Evolutionary conservation across 2,113 vertebrate species (phyloP).

Genomic region (Nibea albiflora): DNA sequence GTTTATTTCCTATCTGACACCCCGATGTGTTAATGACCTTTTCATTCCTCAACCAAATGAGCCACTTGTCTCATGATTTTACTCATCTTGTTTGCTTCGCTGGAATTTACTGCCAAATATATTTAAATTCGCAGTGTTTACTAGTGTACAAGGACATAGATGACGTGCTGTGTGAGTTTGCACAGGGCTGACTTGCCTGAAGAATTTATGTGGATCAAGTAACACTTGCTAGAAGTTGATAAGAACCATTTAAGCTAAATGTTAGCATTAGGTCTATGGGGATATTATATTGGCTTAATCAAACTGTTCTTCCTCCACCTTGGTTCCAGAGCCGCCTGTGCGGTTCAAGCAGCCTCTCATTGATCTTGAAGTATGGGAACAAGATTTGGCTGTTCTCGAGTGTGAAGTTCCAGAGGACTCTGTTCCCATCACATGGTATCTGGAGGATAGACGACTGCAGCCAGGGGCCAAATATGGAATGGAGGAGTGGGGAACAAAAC

Average conservation of each 20-base stretch:
- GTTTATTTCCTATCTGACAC: constrained; percentile 78
- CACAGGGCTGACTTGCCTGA: background rate
- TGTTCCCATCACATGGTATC: constrained; percentile 94
- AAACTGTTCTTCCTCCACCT: constrained; percentile 38
- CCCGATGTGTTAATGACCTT: constrained; percentile 69
- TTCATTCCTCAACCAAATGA: constrained; percentile 68
- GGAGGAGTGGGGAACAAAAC: constrained; percentile 91
- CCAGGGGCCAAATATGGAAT: constrained; percentile 96
- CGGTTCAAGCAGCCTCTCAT: constrained; percentile 91
- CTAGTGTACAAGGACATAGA: background rate
- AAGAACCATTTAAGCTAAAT: background rate
- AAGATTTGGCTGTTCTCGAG: constrained; percentile 92
- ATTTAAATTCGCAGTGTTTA: constrained; percentile 54
- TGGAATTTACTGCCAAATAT: constrained; percentile 64
- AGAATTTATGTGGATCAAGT: background rate
- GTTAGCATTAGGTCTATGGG: background rate
- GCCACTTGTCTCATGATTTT: constrained; percentile 69
- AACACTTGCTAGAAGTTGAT: background rate
- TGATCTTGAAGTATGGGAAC: constrained; percentile 93
- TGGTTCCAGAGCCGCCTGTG: constrained; percentile 88
- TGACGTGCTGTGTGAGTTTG: constrained; percentile 22
- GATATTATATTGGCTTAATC: background rate
- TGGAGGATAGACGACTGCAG: constrained; percentile 93
- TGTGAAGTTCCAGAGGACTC: constrained; percentile 95
- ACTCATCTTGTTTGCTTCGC: constrained; percentile 65